Base-by-base conservation (phyloP, 2,888 invertebrate genomes). In the Agriotes lineatus region DNA sequence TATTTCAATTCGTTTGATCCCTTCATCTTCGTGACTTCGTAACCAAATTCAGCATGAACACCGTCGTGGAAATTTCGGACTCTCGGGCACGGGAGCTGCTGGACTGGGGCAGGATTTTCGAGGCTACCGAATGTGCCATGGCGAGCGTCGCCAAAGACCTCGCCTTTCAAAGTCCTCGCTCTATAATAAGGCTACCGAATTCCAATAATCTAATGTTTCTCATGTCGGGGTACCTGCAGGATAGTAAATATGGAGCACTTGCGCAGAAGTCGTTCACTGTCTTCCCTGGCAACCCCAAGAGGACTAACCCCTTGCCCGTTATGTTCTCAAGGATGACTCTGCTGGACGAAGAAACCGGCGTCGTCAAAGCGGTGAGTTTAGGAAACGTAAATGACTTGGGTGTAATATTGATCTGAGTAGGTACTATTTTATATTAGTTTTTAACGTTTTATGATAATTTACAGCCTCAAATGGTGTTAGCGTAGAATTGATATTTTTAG, bases 201-300 rank as follows among this genome's bases (percentile, higher is more conserved):
- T 66, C 70, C 0, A 35, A 54, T 14, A 78, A 79, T 44, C 71
- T 80, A 7, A 39, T 85, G 20, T 70, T 85, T 0, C 79, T 84
- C 9, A 86, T 87, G 86, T 85, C 86, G 1, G 86, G 85, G 19
- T 86, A 77, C 71, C 79, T 86, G 35, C 81, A 82, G n/a, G 77
- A 74, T n/a, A 60, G 78, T 18, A 70, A 73, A 39, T 75, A 72
- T 18, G 75, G 73, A 0, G 74, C 74, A 10, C 67, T 87, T 30
- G 86, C 83, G 18, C 87, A 86, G 74, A 88, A 88, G 78, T 59
- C 87, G 60, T 86, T 87, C 0, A 86, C 87, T 0, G 78, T 79
- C 0, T 86, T 85, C 63, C 74, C 79, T 0, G 70, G 76, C 1
- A 87, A 87, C 75, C 62, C 71, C n/a, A 67, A 74, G 12, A 74